Evolutionary conservation across 2,888 invertebrate genomes (phyloP).

Genomic region (Stegophylla sp.): DNA sequence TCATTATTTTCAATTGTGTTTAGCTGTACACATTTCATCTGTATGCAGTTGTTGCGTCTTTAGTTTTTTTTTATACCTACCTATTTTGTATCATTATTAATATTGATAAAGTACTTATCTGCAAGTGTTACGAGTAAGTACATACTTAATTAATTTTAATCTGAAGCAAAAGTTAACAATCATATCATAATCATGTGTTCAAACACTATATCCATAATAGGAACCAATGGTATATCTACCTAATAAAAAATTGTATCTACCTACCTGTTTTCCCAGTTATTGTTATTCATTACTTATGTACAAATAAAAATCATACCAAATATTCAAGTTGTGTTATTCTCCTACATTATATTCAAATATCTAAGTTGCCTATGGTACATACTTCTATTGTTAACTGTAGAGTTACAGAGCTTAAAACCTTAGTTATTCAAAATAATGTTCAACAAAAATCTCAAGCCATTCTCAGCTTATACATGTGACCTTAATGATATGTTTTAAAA

Average conservation of each 20-base stretch:
- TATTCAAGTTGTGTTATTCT: too few relatives aligned
- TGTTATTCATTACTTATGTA: too few relatives aligned
- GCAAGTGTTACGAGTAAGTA: not conserved
- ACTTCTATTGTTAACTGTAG: not conserved
- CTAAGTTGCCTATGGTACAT: not conserved
- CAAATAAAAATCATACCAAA: too few relatives aligned
- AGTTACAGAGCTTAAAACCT: not conserved
- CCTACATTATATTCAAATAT: too few relatives aligned
- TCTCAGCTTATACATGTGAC: not conserved
- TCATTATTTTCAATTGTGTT: not conserved
- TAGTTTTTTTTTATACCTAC: not conserved
- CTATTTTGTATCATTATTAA: too few relatives aligned
- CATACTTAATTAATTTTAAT: not conserved
- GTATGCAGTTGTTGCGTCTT: not conserved
- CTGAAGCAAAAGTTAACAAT: not conserved
- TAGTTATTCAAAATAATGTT: too few relatives aligned
- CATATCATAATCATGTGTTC: too few relatives aligned
- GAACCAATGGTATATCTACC: too few relatives aligned
- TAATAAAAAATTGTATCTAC: too few relatives aligned
- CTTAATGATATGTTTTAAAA: not conserved
- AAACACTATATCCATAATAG: too few relatives aligned
- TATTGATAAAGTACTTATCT: not conserved
- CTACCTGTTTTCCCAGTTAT: too few relatives aligned
- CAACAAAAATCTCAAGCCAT: too few relatives aligned
- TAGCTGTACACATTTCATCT: not conserved